Evolutionary conservation across 1,140 invertebrate genomes (phyloP).

Genomic region (Batillaria attramentaria): DNA sequence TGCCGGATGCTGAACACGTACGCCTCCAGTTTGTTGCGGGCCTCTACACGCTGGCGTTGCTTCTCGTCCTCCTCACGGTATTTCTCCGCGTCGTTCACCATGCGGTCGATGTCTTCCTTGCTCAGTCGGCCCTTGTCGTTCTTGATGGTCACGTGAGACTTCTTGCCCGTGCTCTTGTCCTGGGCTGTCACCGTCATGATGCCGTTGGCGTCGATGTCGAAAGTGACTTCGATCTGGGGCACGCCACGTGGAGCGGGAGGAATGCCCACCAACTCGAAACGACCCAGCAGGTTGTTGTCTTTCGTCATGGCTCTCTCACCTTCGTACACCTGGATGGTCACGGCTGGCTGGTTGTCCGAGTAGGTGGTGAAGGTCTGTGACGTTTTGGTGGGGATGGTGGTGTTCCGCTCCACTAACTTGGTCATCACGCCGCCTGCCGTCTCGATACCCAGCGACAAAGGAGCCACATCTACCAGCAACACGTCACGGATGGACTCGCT

Average conservation of each 20-base stretch:
- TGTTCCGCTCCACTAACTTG: conserved; percentile 73
- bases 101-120: conserved; percentile 96
- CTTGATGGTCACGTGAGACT: conserved; percentile 90
- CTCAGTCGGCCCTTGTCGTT: conserved; percentile 91
- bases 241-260: conserved; percentile 92
- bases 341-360: conserved; percentile 80
- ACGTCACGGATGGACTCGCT: conserved; percentile 64
- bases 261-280: conserved; percentile 92
- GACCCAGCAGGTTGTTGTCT: conserved; percentile 86
- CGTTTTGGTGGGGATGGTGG: conserved; percentile 67
- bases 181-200: conserved; percentile 74
- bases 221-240: conserved; percentile 81
- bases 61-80: conserved; percentile 90
- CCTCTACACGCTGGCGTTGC: conserved; percentile 84
- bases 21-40: conserved; percentile 79
- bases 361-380: conserved; percentile 67
- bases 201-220: conserved; percentile 77
- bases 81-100: conserved; percentile 97
- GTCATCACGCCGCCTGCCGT: conserved; percentile 79
- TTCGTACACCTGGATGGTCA: conserved; percentile 81
- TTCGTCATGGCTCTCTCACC: conserved; percentile 91
- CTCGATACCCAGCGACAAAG: conserved; percentile 72
- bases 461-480: conserved; percentile 69
- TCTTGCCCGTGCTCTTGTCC: conserved; percentile 80
- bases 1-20: conserved; percentile 89